A percentile compares a stretch with the other conserved stretches of the same genome.
Evolutionary conservation across 2,888 invertebrate genomes (phyloP).

Genomic region (Plemyria rubiginata): DNA sequence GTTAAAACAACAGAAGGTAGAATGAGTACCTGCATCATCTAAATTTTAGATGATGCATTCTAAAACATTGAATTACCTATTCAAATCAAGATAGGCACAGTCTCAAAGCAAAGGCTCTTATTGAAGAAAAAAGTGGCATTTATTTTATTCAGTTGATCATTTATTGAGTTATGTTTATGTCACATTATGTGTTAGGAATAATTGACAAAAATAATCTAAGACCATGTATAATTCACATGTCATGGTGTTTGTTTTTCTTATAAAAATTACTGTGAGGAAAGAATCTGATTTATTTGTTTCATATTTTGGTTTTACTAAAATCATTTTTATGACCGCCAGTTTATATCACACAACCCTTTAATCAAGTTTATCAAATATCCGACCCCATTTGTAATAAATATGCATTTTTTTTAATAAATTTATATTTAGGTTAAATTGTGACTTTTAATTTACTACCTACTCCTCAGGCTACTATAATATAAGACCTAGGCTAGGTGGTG

Average conservation of each 20-base stretch:
- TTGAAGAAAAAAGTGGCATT: constrained; percentile 42
- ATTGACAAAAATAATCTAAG: constrained; percentile 46
- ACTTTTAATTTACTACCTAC: constrained; percentile 47
- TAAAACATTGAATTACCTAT: constrained; percentile 14
- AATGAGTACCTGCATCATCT: constrained; percentile 22
- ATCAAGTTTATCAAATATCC: background rate
- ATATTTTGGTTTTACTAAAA: constrained; percentile 57
- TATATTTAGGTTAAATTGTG: constrained; percentile 69
- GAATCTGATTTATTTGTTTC: constrained; percentile 69
- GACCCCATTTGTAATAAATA: constrained; percentile 61
- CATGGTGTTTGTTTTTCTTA: constrained; percentile 47
- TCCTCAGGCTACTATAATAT: too few species aligned
- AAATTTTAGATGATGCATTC: too few species aligned
- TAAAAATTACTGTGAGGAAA: constrained; percentile 64
- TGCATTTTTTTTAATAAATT: constrained; percentile 70
- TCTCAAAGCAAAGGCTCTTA: constrained; percentile 68
- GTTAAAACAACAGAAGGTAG: constrained; percentile 37
- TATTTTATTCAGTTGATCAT: constrained; percentile 35
- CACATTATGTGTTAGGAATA: constrained; percentile 39
- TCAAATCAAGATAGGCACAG: constrained; percentile 61
- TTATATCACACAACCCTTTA: constrained; percentile 53
- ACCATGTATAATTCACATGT: constrained; percentile 50
- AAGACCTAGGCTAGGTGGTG: too few species aligned
- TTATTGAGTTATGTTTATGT: constrained; percentile 26
- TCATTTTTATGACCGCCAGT: constrained; percentile 67